A percentile compares a stretch with the other conserved stretches of the same genome.
phyloP scores from a whole-genome alignment of 2,888 invertebrate species.

The Phengaris alcon region DNA sequence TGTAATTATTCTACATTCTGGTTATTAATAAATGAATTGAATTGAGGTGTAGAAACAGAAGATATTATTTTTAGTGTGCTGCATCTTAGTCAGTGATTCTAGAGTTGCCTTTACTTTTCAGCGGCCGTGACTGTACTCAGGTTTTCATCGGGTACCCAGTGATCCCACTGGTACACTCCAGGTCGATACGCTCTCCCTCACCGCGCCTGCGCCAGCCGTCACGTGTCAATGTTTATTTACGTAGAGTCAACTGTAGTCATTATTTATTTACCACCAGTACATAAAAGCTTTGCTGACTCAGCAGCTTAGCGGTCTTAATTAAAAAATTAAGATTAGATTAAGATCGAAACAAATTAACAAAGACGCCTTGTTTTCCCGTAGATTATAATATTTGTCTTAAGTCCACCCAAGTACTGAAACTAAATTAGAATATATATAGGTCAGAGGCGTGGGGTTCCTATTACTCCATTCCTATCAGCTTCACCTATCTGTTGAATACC shows the following conservation, averaged over 20 bases:
- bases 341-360: too few relatives aligned
- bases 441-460: too few relatives aligned
- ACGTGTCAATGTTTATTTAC: constrained; percentile 79
- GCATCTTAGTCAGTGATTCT: not conserved
- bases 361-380: too few relatives aligned
- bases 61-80: too few relatives aligned
- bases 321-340: not conserved
- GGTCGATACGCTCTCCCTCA: constrained; percentile 39
- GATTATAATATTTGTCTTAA: too few relatives aligned
- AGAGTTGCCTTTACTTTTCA: not conserved
- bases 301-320: not conserved
- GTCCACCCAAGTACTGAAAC: too few relatives aligned
- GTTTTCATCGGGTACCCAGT: not conserved
- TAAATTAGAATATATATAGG: too few relatives aligned
- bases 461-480: too few relatives aligned
- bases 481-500: too few relatives aligned
- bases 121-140: not conserved
- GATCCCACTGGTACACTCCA: not conserved
- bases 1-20: too few relatives aligned
- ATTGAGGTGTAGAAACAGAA: too few relatives aligned
- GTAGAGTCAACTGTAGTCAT: constrained; percentile 54
- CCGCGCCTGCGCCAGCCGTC: constrained; percentile 61
- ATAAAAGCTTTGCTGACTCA: constrained; percentile 5
- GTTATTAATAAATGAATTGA: too few relatives aligned
- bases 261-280: constrained; percentile 26